These are phyloP conservation scores for Echiichthys vipera DNA, from an alignment of 2,797 vertebrate species.

Conservation along the genomic window DNA sequence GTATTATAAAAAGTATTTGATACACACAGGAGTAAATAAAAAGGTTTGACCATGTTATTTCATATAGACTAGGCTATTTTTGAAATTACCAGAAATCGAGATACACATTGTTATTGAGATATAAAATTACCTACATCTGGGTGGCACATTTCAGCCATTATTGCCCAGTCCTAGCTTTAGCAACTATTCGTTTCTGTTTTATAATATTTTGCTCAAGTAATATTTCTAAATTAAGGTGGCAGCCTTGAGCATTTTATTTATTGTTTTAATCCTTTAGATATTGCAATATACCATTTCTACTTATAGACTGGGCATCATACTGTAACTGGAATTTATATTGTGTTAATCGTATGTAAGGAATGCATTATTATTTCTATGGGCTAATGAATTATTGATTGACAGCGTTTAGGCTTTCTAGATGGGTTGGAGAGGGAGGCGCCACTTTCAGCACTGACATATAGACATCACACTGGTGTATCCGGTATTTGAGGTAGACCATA, in stretches of 20 bases:
- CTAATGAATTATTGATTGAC: constrained; percentile 64
- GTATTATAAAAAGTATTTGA: too few relatives aligned
- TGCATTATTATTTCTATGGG: constrained; percentile 11
- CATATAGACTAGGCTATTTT: too few relatives aligned
- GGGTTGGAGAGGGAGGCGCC: not conserved
- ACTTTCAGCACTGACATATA: constrained; percentile 29
- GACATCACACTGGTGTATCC: constrained; percentile 4
- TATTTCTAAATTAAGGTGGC: constrained; percentile 45
- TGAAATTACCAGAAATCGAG: too few relatives aligned
- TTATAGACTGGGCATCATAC: constrained; percentile 7
- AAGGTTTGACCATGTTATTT: too few relatives aligned
- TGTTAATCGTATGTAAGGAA: constrained; percentile 33
- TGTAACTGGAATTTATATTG: constrained; percentile 12
- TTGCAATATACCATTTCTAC: constrained; percentile 19
- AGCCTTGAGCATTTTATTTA: too few relatives aligned
- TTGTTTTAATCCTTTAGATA: constrained; percentile 33
- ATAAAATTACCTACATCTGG: too few relatives aligned
- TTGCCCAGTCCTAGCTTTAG: too few relatives aligned
- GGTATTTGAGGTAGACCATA: constrained; percentile 15
- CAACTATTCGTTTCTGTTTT: constrained; percentile 38
- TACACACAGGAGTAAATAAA: too few relatives aligned
- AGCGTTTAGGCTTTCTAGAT: constrained; percentile 25
- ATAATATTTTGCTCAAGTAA: constrained; percentile 41
- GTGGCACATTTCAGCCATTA: too few relatives aligned
- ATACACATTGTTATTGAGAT: too few relatives aligned